These are phyloP conservation scores for Eutolmus rufibarbis DNA, from an alignment of 2,888 invertebrate species.

Conservation along the genomic window DNA sequence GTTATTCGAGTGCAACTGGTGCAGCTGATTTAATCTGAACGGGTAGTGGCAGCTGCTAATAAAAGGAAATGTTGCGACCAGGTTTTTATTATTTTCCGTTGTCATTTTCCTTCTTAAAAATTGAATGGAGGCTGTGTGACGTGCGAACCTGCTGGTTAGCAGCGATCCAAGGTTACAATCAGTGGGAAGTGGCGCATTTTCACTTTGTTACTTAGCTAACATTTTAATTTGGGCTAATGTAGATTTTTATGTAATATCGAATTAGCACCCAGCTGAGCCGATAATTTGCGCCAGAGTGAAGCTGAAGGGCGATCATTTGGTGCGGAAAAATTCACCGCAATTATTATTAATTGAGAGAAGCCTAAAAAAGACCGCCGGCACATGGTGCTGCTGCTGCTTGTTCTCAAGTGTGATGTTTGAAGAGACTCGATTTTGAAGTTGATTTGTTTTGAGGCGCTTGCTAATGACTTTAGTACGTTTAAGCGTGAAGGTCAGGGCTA, in stretches of 20 bases:
- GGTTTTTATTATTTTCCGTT: not conserved
- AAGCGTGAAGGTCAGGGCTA: not conserved
- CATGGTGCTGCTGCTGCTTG: not conserved
- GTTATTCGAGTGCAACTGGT: conserved; percentile 25
- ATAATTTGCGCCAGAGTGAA: not conserved
- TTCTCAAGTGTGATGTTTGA: not conserved
- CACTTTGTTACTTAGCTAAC: not conserved
- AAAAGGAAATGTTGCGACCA: not conserved
- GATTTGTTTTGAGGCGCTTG: not conserved
- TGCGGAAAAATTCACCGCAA: not conserved
- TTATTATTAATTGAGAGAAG: not conserved
- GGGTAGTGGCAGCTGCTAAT: not conserved
- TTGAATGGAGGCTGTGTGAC: not conserved
- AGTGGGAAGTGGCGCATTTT: not conserved
- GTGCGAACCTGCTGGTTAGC: not conserved
- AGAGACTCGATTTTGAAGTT: not conserved
- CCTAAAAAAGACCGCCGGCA: not conserved
- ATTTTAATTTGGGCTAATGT: not conserved
- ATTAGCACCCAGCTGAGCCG: not conserved
- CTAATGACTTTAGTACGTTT: not conserved
- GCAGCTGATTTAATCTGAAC: not conserved
- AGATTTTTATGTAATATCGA: not conserved
- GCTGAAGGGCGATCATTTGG: not conserved
- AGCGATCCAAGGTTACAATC: not conserved
- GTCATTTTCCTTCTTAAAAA: not conserved